These are phyloP conservation scores for Gallinago solitaria DNA, from an alignment of 2,797 vertebrate genomes.

Conservation along the genomic window DNA sequence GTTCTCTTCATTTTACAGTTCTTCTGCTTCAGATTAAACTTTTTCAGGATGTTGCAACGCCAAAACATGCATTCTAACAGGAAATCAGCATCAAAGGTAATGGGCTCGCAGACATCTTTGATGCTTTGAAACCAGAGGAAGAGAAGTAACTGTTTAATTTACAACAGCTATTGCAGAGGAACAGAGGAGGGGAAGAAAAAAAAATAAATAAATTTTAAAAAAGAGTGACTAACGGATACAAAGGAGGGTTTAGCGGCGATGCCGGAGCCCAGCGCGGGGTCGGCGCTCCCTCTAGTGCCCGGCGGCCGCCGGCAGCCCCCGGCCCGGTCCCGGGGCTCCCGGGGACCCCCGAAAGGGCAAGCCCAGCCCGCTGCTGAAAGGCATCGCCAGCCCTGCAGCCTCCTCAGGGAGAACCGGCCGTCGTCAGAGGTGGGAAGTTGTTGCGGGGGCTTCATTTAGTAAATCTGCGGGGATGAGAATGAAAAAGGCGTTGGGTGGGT, in stretches of 20 bases:
- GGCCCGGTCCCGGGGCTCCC: not conserved
- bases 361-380: not conserved
- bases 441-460: not conserved
- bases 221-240: not conserved
- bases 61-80: conserved; percentile 54
- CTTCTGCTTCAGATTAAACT: conserved; percentile 57
- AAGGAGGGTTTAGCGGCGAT: not conserved
- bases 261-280: not conserved
- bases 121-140: conserved; percentile 59
- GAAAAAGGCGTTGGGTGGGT: not conserved
- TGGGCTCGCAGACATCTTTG: conserved; percentile 26
- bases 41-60: conserved; percentile 53
- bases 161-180: conserved; percentile 36
- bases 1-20: conserved; percentile 57
- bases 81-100: conserved; percentile 61
- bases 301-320: not conserved
- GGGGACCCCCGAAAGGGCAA: not conserved
- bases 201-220: not conserved
- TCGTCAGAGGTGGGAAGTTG: no score
- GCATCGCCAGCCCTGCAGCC: not conserved
- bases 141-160: conserved; percentile 56
- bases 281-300: not conserved
- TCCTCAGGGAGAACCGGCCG: accelerated
- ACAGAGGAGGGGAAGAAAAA: not conserved
- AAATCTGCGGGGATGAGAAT: accelerated